These are phyloP conservation scores for Lasioglossum figueresi DNA, from an alignment of 2,888 invertebrate genomes.

Conservation along the genomic window DNA sequence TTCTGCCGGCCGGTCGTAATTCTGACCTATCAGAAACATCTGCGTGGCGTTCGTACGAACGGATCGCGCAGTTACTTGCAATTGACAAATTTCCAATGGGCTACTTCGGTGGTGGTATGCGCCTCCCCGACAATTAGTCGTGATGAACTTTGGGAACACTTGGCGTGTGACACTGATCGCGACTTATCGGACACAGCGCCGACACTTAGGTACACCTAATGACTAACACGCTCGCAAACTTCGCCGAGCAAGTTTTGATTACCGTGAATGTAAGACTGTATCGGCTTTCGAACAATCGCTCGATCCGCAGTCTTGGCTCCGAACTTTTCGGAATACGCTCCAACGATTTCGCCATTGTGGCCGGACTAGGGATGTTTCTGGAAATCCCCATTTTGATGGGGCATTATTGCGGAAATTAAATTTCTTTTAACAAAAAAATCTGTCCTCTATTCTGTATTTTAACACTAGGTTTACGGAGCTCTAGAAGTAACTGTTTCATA, in stretches of 20 bases:
- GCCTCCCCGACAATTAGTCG: slow-evolving; percentile 70
- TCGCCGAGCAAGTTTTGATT: slow-evolving; percentile 9
- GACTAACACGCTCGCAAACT: slow-evolving; percentile 38
- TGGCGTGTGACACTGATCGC: slow-evolving; percentile 65
- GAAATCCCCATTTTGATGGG: neutral
- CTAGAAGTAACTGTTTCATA: too few species aligned
- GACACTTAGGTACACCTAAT: slow-evolving; percentile 43
- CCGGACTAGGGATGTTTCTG: neutral
- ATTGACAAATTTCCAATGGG: slow-evolving; percentile 74
- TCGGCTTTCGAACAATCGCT: slow-evolving; percentile 5
- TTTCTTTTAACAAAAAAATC: neutral
- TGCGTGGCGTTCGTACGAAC: slow-evolving; percentile 64
- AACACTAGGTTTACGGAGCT: too few species aligned
- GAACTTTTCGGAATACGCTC: neutral
- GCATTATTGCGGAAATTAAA: neutral
- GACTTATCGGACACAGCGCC: slow-evolving; percentile 58
- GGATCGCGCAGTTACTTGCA: slow-evolving; percentile 66
- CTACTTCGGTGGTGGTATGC: slow-evolving; percentile 66
- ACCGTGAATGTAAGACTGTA: slow-evolving; percentile 30
- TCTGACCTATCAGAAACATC: slow-evolving; percentile 71
- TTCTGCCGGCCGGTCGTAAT: slow-evolving; percentile 57
- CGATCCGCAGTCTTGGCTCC: neutral
- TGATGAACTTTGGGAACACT: slow-evolving; percentile 67
- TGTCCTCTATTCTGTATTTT: too few species aligned
- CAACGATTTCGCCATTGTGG: neutral